These are phyloP conservation scores for Agapornis roseicollis DNA, from an alignment of 2,113 vertebrate species.

Conservation along the genomic window DNA sequence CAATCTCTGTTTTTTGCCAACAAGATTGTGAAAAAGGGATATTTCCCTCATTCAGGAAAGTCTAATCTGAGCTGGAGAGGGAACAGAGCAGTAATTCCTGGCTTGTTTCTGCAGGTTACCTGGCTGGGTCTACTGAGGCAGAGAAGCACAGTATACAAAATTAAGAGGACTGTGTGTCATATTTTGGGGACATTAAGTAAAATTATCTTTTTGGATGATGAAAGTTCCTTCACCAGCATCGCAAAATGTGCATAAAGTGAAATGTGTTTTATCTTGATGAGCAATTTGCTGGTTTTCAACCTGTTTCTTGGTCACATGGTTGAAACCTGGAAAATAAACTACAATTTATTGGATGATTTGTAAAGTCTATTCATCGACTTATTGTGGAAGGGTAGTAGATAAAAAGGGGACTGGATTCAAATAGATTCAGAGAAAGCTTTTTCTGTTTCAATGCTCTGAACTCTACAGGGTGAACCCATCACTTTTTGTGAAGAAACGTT, in stretches of 20 bases:
- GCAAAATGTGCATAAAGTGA: not conserved
- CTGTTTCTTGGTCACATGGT: not conserved
- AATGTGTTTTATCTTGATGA: not conserved
- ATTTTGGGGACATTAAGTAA: not conserved
- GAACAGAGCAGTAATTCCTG: slow-evolving; percentile 17
- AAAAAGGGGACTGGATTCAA: not conserved
- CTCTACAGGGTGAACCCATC: slow-evolving; percentile 89
- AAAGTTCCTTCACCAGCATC: not conserved
- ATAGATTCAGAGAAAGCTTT: not conserved
- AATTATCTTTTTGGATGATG: not conserved
- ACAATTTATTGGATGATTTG: fast-evolving
- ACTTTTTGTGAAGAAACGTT: slow-evolving; percentile 93
- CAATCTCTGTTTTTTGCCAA: slow-evolving; percentile 51
- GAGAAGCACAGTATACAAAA: not conserved
- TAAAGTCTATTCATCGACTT: not conserved
- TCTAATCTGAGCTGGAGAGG: slow-evolving; percentile 3
- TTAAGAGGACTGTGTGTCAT: not conserved
- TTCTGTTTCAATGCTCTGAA: not conserved
- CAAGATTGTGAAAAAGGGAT: slow-evolving; percentile 29
- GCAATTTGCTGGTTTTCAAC: not conserved
- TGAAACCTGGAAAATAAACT: not conserved
- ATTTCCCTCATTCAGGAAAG: slow-evolving; percentile 43
- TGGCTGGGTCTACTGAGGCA: not conserved
- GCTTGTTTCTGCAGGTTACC: not conserved
- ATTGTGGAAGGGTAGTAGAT: not conserved